Percentiles rank a stretch among this genome's conserved stretches.
Conservation (phyloP, 2,888 invertebrate species). For the Elegia similella region DNA sequence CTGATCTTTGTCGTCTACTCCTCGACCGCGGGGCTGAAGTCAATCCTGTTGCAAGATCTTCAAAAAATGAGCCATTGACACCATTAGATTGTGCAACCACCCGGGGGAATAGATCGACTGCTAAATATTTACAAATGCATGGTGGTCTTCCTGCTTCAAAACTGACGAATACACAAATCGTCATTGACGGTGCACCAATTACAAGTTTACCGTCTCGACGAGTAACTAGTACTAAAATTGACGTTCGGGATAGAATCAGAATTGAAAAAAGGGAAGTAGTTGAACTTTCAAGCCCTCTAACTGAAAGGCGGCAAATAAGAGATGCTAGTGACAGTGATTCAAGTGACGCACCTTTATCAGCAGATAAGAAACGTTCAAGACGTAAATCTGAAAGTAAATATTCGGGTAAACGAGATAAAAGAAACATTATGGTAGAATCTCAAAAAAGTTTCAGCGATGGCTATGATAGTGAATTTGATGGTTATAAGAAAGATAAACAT, state of each 20-base stretch:
- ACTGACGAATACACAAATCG: constrained; percentile 75
- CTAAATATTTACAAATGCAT: constrained; percentile 95
- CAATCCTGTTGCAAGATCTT: constrained; percentile 91
- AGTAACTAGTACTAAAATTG: constrained; percentile 78
- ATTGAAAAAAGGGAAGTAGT: constrained; percentile 77
- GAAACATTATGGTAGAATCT: constrained; percentile 55
- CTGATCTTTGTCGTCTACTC: constrained; percentile 94
- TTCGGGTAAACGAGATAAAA: constrained; percentile 53
- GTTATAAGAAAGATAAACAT: constrained; percentile 41
- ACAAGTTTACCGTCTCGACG: constrained; percentile 68
- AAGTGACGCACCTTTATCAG: constrained; percentile 71
- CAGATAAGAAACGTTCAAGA: constrained; percentile 52
- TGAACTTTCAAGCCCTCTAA: constrained; percentile 68
- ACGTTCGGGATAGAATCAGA: constrained; percentile 71
- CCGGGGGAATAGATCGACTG: constrained; percentile 93
- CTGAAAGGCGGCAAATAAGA: constrained; percentile 51
- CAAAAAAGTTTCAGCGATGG: constrained; percentile 79
- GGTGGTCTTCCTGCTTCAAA: constrained; percentile 92
- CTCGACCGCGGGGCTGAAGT: constrained; percentile 92
- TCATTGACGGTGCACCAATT: constrained; percentile 70
- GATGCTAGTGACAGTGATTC: constrained; percentile 55
- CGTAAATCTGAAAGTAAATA: constrained; percentile 49
- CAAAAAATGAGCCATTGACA: constrained; percentile 92
- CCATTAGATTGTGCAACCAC: constrained; percentile 95
- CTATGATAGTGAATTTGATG: constrained; percentile 69